A percentile compares a stretch with the other conserved stretches of the same genome.
phyloP scores from a whole-genome alignment of 2,113 vertebrate species.

The Cranoglanis bouderius region DNA sequence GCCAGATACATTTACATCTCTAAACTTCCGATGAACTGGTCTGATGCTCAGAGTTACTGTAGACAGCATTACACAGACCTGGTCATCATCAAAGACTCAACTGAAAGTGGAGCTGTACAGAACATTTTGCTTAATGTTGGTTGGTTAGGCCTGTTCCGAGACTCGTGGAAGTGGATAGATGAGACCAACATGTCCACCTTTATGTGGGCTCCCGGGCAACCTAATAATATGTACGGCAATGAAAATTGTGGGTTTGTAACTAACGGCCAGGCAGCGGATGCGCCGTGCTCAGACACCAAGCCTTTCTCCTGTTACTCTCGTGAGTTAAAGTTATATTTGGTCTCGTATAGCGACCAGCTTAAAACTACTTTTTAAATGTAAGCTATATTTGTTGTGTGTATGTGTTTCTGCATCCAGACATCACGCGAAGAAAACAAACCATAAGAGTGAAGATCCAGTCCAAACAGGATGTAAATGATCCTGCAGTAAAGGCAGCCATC shows the following conservation, averaged over 20 bases:
- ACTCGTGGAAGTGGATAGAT: slow-evolving; percentile 43
- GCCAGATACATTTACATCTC: neutral
- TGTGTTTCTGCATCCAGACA: neutral
- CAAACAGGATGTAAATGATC: neutral
- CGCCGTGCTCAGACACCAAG: neutral
- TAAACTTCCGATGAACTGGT: neutral
- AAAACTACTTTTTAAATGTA: neutral
- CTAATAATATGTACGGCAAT: neutral
- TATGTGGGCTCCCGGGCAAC: neutral
- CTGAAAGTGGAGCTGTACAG: neutral
- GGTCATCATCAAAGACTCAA: neutral
- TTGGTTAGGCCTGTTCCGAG: slow-evolving; percentile 34
- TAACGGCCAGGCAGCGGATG: neutral
- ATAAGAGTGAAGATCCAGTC: neutral
- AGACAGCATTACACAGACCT: slow-evolving; percentile 27
- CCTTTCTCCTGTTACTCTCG: slow-evolving; percentile 29
- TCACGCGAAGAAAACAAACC: slow-evolving; percentile 3
- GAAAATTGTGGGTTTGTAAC: slow-evolving; percentile 9
- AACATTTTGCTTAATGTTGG: rapidly evolving
- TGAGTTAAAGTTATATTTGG: neutral
- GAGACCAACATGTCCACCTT: neutral
- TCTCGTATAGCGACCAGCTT: neutral
- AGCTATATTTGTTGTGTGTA: neutral
- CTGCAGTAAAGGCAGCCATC: neutral
- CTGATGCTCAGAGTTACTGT: slow-evolving; percentile 22